These are phyloP conservation scores for Sebastes fasciatus DNA, from an alignment of 2,113 vertebrate species.

Conservation along the genomic window DNA sequence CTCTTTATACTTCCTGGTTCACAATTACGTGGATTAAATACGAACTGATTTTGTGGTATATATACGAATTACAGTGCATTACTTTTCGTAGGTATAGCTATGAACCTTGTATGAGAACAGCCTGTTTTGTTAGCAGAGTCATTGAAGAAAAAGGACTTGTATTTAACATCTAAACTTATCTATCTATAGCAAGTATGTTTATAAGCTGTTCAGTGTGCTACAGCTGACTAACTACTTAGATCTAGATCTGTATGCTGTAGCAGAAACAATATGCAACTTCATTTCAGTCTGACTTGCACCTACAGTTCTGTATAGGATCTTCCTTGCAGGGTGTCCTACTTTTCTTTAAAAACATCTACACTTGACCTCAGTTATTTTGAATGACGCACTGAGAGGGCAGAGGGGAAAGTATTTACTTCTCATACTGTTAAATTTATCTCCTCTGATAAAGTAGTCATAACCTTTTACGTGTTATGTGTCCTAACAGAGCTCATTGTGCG, in stretches of 20 bases:
- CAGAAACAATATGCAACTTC: background rate
- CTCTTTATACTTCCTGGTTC: too few species aligned
- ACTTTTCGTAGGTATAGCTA: too few species aligned
- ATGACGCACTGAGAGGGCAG: background rate
- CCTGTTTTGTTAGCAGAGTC: too few species aligned
- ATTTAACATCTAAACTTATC: background rate
- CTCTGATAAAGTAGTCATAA: conserved; percentile 17
- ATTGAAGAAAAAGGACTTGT: background rate
- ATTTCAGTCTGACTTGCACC: background rate
- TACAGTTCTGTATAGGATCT: background rate
- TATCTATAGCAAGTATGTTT: background rate
- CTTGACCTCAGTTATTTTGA: conserved; percentile 15
- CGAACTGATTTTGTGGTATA: too few species aligned
- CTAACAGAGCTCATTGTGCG: background rate
- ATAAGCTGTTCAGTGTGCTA: background rate
- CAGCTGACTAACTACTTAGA: background rate
- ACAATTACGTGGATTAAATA: too few species aligned
- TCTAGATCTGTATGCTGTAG: background rate
- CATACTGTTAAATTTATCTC: conserved; percentile 5
- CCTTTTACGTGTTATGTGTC: conserved; percentile 5
- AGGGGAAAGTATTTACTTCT: conserved; percentile 15
- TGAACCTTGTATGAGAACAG: too few species aligned
- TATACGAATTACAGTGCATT: too few species aligned
- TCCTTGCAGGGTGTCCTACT: background rate
- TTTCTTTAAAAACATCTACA: background rate